Conservation (phyloP, 1,140 invertebrate species). For the Anastrepha obliqua region DNA sequence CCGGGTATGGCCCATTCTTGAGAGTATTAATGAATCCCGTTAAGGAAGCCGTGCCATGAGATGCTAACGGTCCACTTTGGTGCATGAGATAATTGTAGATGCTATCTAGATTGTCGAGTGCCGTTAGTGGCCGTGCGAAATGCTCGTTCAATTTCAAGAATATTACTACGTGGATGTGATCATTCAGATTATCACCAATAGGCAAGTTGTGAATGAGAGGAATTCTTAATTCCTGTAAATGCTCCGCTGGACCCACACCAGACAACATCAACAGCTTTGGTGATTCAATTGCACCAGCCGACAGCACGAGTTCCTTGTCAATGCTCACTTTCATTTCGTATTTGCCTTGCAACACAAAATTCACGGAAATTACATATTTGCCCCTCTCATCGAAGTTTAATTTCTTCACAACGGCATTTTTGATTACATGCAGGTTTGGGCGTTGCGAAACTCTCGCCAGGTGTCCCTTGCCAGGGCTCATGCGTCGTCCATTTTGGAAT, state of each 20-base stretch:
- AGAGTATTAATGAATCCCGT: slow-evolving; percentile 63
- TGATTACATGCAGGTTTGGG: slow-evolving; percentile 82
- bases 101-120: slow-evolving; percentile 58
- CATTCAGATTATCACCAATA: slow-evolving; percentile 80
- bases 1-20: slow-evolving; percentile 66
- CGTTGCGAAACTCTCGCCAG: slow-evolving; percentile 74
- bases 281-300: slow-evolving; percentile 77
- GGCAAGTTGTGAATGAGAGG: slow-evolving; percentile 75
- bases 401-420: slow-evolving; percentile 84
- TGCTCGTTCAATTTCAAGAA: slow-evolving; percentile 61
- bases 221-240: slow-evolving; percentile 75
- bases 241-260: slow-evolving; percentile 76
- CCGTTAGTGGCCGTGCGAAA: slow-evolving; percentile 56
- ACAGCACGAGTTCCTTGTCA: slow-evolving; percentile 77
- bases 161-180: slow-evolving; percentile 75
- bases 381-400: slow-evolving; percentile 81
- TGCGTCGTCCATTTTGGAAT: slow-evolving; percentile 76
- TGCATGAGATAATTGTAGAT: slow-evolving; percentile 63
- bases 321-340: slow-evolving; percentile 73
- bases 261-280: slow-evolving; percentile 77
- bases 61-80: slow-evolving; percentile 75
- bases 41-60: slow-evolving; percentile 72
- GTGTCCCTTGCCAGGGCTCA: slow-evolving; percentile 75
- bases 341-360: slow-evolving; percentile 79
- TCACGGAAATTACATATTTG: slow-evolving; percentile 82